Evolutionary conservation across 2,113 vertebrate genomes (phyloP).

Genomic region (Hirundichthys speculiger): DNA sequence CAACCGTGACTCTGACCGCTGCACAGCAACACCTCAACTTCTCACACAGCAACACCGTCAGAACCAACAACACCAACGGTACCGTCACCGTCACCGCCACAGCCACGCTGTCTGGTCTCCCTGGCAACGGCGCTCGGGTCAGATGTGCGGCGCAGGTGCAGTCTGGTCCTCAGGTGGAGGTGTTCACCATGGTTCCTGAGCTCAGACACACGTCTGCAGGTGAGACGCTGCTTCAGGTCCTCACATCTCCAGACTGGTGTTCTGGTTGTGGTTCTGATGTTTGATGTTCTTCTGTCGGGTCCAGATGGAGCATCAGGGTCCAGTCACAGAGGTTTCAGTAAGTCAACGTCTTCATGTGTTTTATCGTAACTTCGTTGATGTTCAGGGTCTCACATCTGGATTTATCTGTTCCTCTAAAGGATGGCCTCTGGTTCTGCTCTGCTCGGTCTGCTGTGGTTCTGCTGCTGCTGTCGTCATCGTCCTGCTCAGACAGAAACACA

Average conservation of each 20-base stretch:
- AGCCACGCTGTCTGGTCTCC: constrained; percentile 13
- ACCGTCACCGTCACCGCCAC: constrained; percentile 37
- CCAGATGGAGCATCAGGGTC: not conserved
- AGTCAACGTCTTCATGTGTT: not conserved
- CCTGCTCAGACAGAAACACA: too few relatives aligned
- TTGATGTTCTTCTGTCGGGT: not conserved
- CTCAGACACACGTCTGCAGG: not conserved
- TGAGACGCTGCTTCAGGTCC: constrained; percentile 15
- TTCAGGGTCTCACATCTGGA: not conserved
- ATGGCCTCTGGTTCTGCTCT: not conserved
- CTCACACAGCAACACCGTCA: constrained; percentile 4
- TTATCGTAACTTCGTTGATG: not conserved
- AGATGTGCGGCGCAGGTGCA: constrained; percentile 24
- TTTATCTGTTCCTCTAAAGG: not conserved
- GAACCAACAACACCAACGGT: constrained; percentile 18
- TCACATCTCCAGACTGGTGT: not conserved
- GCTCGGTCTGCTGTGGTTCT: too few relatives aligned
- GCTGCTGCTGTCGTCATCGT: too few relatives aligned
- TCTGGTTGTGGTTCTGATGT: not conserved
- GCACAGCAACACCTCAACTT: not conserved
- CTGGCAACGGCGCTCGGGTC: not conserved
- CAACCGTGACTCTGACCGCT: constrained; percentile 22
- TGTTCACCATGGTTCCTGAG: not conserved
- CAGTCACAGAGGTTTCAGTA: not conserved
- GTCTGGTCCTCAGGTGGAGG: constrained; percentile 5